Percentiles rank a stretch among this genome's conserved stretches.
These are phyloP conservation scores for Cyanoramphus novaezelandiae DNA, from an alignment of 2,113 vertebrate genomes.

Conservation along the genomic window DNA sequence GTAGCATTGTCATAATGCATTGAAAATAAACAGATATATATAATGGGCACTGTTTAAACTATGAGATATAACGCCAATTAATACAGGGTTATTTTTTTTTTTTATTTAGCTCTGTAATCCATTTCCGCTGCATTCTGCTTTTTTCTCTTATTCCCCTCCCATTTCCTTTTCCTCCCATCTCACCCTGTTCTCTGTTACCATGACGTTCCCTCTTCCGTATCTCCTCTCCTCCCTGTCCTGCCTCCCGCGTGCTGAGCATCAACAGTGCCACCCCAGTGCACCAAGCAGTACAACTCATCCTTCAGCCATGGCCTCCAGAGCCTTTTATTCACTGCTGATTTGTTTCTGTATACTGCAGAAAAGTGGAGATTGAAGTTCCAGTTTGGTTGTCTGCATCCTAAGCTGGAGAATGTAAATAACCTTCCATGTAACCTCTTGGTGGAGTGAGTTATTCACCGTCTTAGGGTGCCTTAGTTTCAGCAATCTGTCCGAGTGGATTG, in stretches of 20 bases:
- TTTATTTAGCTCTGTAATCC: not conserved
- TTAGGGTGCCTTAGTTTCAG: not conserved
- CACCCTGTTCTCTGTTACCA: not conserved
- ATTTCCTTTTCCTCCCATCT: not conserved
- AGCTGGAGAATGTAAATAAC: not conserved
- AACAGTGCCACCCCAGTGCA: not conserved
- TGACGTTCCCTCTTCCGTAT: rapidly evolving
- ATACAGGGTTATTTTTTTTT: not conserved
- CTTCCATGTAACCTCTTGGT: not conserved
- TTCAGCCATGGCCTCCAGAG: not conserved
- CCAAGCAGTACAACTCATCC: not conserved
- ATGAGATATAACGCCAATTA: not conserved
- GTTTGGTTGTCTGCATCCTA: not conserved
- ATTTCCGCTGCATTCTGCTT: not conserved
- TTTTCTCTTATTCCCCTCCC: not conserved
- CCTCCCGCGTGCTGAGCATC: not conserved
- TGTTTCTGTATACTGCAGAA: not conserved
- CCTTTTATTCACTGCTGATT: not conserved
- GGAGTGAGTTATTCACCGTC: not conserved
- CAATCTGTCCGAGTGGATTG: not conserved
- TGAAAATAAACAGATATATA: not conserved
- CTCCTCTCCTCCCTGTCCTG: not conserved
- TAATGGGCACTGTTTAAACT: not conserved
- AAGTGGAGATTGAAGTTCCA: not conserved
- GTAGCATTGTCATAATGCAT: not conserved